Percentiles rank a stretch among this genome's conserved stretches.
Evolutionary conservation across 2,113 vertebrate species (phyloP).

Genomic region (Ellobius talpinus): DNA sequence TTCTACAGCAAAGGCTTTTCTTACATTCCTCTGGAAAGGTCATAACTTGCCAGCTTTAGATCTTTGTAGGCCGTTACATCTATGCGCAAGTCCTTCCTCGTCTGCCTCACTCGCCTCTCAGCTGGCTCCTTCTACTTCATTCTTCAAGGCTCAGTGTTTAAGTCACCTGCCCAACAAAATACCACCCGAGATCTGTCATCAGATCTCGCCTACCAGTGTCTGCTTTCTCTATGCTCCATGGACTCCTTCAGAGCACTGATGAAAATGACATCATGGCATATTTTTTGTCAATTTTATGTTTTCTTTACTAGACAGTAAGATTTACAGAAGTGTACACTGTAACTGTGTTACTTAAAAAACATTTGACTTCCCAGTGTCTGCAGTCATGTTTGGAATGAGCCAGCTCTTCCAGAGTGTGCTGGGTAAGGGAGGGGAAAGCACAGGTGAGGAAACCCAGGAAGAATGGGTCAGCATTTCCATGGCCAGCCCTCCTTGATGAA

Average conservation of each 20-base stretch:
- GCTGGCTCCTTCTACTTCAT: background rate
- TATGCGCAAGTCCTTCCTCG: background rate
- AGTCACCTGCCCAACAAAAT: background rate
- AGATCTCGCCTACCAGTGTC: background rate
- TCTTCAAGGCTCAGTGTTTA: background rate
- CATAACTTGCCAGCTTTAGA: background rate
- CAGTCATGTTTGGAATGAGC: background rate
- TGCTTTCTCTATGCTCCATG: background rate
- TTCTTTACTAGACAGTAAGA: slow-evolving; percentile 8
- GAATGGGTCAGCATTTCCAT: background rate
- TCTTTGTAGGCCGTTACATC: background rate
- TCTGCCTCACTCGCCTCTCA: background rate
- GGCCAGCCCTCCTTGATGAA: background rate
- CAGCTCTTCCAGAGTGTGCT: background rate
- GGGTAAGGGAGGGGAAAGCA: slow-evolving; percentile 10
- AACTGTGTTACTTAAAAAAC: background rate
- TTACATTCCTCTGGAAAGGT: background rate
- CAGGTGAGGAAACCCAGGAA: background rate
- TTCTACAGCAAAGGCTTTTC: slow-evolving; percentile 3
- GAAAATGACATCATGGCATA: background rate
- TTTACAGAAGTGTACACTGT: background rate
- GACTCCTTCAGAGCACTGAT: background rate
- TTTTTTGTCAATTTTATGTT: background rate
- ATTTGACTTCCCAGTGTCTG: background rate
- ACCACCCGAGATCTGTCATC: background rate